Evolutionary conservation across 1,140 invertebrate genomes (phyloP).

Genomic region (Heliothis subflexa): DNA sequence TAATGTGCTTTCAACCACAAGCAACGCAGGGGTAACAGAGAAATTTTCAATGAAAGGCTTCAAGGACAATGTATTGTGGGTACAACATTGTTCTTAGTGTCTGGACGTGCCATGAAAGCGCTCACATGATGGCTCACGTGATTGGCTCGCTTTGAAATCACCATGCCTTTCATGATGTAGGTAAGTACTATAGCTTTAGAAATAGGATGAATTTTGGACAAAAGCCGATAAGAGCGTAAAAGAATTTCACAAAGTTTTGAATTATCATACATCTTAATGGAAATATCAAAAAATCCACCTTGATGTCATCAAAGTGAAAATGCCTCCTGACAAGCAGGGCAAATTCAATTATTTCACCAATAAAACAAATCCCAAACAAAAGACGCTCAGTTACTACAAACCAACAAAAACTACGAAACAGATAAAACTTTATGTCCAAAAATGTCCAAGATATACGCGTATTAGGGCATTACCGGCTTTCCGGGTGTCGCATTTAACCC

Average conservation of each 20-base stretch:
- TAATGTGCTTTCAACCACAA: slow-evolving; percentile 61
- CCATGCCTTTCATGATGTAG: slow-evolving; percentile 2
- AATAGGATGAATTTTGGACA: not conserved
- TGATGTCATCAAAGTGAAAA: too few relatives aligned
- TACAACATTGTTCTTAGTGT: slow-evolving; percentile 44
- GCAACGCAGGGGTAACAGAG: slow-evolving; percentile 38
- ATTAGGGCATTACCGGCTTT: slow-evolving; percentile 8
- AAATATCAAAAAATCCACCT: too few relatives aligned
- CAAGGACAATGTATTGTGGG: slow-evolving; percentile 47
- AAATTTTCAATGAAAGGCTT: slow-evolving; percentile 50
- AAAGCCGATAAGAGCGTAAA: too few relatives aligned
- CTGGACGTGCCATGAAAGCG: slow-evolving; percentile 40
- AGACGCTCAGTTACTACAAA: not conserved
- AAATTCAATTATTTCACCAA: too few relatives aligned
- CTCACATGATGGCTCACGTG: slow-evolving; percentile 34
- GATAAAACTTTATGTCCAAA: slow-evolving; percentile 15
- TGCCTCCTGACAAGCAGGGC: too few relatives aligned
- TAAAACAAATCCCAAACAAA: too few relatives aligned
- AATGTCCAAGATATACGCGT: slow-evolving; percentile 22
- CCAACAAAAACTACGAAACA: not conserved
- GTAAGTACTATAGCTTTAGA: not conserved
- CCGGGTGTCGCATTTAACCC: slow-evolving; percentile 20
- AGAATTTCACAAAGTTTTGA: too few relatives aligned
- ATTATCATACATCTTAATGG: too few relatives aligned
- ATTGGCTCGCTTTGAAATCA: slow-evolving; percentile 47